phyloP scores from a whole-genome alignment of 2,797 vertebrate genomes.

The Petrocephalus sullivani region DNA sequence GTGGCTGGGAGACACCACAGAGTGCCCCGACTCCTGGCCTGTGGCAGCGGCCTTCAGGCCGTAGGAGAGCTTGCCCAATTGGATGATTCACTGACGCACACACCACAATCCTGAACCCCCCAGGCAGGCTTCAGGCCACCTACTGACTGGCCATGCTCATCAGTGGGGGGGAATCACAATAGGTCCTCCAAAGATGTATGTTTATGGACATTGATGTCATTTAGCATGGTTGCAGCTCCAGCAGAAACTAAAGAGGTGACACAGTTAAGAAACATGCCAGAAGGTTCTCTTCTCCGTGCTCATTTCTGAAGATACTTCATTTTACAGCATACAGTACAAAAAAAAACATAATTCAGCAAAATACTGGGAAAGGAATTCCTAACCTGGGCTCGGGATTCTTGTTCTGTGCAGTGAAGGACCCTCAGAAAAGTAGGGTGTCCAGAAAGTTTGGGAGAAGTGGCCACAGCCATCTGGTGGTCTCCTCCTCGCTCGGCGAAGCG shows the following conservation, averaged over 20 bases:
- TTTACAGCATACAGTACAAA: neutral
- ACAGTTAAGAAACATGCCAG: neutral
- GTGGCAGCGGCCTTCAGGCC: neutral
- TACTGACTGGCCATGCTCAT: neutral
- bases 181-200: neutral
- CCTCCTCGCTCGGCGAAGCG: constrained; percentile 30
- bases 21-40: neutral
- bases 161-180: neutral
- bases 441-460: constrained; percentile 22
- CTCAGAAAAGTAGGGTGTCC: neutral
- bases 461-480: constrained; percentile 17
- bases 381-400: neutral
- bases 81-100: no score
- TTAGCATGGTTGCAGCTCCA: neutral
- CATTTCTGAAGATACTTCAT: neutral
- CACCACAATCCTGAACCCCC: neutral
- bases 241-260: neutral
- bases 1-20: neutral
- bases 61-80: no score
- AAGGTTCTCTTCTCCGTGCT: neutral
- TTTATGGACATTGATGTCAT: neutral
- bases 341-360: neutral
- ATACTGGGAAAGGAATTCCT: neutral
- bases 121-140: neutral
- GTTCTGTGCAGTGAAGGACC: neutral